These are phyloP conservation scores for Naja naja DNA, from an alignment of 2,113 vertebrate genomes.

Conservation along the genomic window DNA sequence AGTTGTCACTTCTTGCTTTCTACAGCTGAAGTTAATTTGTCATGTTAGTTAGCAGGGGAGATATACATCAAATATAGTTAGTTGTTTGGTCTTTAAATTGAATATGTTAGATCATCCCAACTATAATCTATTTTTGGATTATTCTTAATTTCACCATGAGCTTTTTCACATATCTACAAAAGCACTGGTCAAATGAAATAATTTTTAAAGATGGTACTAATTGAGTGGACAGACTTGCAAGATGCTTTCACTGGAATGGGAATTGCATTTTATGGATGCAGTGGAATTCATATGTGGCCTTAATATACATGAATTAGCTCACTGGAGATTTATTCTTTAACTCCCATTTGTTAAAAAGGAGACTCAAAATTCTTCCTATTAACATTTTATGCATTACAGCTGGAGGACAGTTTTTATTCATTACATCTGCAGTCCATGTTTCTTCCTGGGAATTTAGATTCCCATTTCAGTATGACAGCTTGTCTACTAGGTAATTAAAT, in stretches of 20 bases:
- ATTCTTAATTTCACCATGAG: neutral
- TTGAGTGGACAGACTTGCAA: neutral
- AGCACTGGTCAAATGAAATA: too few species aligned
- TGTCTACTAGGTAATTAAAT: neutral
- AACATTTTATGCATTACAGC: neutral
- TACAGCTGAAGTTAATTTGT: slow-evolving; percentile 25
- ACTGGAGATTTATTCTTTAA: neutral
- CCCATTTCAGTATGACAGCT: neutral
- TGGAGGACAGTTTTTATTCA: neutral
- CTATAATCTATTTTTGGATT: neutral
- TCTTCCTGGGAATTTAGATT: neutral
- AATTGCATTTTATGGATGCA: neutral
- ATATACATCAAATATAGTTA: neutral
- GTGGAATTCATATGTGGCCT: neutral
- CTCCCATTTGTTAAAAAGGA: neutral
- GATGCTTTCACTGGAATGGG: neutral
- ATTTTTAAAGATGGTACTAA: neutral
- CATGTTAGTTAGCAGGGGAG: slow-evolving; percentile 12
- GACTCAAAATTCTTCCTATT: neutral
- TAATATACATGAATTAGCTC: neutral
- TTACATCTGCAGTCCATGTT: neutral
- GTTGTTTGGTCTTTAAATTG: neutral
- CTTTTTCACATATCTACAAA: neutral
- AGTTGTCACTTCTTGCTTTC: slow-evolving; percentile 12
- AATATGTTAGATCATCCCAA: neutral